A percentile compares a stretch with the other conserved stretches of the same genome.
Evolutionary conservation across 2,888 invertebrate genomes (phyloP).

Genomic region (Leucophenga montana): DNA sequence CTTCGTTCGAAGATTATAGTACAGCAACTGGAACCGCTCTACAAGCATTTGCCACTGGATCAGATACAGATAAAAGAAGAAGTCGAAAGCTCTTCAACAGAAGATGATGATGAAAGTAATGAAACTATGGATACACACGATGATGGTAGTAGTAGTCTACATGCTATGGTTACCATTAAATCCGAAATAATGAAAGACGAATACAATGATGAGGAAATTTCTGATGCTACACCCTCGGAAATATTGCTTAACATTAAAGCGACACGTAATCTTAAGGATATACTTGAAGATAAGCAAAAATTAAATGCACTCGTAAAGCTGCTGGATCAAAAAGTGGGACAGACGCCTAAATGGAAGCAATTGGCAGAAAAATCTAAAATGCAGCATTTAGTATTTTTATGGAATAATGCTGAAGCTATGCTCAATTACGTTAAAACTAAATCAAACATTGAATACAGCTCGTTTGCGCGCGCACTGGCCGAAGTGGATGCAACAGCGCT

Average conservation of each 20-base stretch:
- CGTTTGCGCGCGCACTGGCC: constrained; percentile 51
- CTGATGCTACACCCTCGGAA: constrained; percentile 3
- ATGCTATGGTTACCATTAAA: constrained; percentile 39
- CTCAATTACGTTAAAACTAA: constrained; percentile 73
- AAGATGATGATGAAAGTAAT: constrained; percentile 65
- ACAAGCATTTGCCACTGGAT: constrained; percentile 33
- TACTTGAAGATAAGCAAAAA: constrained; percentile 64
- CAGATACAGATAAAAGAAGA: constrained; percentile 56
- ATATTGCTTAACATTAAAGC: constrained; percentile 45
- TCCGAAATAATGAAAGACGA: constrained; percentile 43
- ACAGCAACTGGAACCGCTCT: constrained; percentile 48
- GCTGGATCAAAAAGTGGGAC: constrained; percentile 73
- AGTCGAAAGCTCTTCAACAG: constrained; percentile 60
- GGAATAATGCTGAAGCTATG: constrained; percentile 76
- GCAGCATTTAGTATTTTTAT: constrained; percentile 74
- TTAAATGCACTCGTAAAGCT: constrained; percentile 74
- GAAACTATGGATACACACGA: constrained; percentile 42
- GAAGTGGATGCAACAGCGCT: constrained; percentile 45
- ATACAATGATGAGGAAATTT: constrained; percentile 37
- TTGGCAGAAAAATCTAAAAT: constrained; percentile 76
- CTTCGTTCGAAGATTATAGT: not conserved
- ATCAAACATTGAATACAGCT: constrained; percentile 43
- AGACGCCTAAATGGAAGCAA: constrained; percentile 76
- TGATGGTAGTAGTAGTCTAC: not conserved
- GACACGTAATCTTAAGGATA: constrained; percentile 52